Conservation (phyloP, 2,113 vertebrate genomes). For the Oreochromis tanganicae region DNA sequence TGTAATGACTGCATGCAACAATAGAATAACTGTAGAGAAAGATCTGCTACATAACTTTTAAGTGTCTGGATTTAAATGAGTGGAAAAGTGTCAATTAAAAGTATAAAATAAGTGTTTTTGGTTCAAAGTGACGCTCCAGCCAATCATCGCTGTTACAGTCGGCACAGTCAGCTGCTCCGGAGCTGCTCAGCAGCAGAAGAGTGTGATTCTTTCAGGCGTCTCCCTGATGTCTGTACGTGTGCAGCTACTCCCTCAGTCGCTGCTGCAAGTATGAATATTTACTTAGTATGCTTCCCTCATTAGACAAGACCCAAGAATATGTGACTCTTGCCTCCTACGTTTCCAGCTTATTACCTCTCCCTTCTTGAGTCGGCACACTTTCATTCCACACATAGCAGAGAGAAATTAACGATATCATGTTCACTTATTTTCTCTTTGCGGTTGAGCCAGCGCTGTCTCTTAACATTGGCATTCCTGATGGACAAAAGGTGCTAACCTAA, state of each 20-base stretch:
- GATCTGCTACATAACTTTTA: neutral
- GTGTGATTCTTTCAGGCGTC: neutral
- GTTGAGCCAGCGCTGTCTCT: neutral
- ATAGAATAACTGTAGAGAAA: neutral
- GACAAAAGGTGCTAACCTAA: neutral
- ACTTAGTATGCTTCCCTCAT: conserved; percentile 25
- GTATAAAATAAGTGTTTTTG: neutral
- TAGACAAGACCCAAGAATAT: conserved; percentile 27
- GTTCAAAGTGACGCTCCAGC: neutral
- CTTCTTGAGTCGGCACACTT: conserved; percentile 27
- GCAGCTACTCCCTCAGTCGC: conserved; percentile 13
- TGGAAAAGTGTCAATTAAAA: neutral
- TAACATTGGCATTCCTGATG: neutral
- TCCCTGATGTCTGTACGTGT: neutral
- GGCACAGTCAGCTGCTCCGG: neutral
- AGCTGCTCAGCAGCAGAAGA: neutral
- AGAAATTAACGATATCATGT: conserved; percentile 43
- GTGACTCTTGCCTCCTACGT: conserved; percentile 34
- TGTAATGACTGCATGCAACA: neutral
- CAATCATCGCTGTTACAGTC: neutral
- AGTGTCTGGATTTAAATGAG: neutral
- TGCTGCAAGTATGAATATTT: conserved; percentile 1
- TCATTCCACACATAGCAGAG: conserved; percentile 54
- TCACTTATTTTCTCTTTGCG: conserved; percentile 32
- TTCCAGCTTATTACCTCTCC: conserved; percentile 32